Evolutionary conservation across 2,113 vertebrate genomes (phyloP), one percentile per base, ranked within the genome.

Genomic region (Poecilia latipinna): DNA sequence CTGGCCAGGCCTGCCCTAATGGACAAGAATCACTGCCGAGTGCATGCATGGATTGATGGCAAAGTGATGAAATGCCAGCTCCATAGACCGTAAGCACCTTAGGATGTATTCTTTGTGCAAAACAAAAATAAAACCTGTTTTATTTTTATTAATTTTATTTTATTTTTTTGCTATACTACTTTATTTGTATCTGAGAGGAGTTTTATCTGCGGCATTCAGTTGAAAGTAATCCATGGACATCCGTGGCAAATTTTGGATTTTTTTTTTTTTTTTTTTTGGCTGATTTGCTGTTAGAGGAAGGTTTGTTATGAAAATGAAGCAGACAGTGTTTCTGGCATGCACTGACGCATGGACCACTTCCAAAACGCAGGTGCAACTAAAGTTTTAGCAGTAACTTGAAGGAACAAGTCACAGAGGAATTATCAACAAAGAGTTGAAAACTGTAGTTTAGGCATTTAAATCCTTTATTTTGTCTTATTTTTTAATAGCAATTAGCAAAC

Each of bases 301-400:
- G 44, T 66, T 78, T 72, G 80, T 90, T 86, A 82, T 83, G 80
- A 84, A 90, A 89, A 90, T 84, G 82, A 85, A 89, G 91, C 77
- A 74, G 77, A 82, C 74, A 82, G 24, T 4, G 73, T 72, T 82
- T 74, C 87, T 92, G 89, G 91, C 91, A 86, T 82, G 74, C 74
- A 48, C 79, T 80, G 85, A 85, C 81, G 73, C 83, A 85, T 67
- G 65, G 82, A 66, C 85, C 72, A 77, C 66, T 65, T 83, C 66
- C 84, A 90, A 28, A 69, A 80, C 85, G 75, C 57, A 79, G 73
- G 70, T 68, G 72, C 62, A 78, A 77, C 88, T 83, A 86, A 89
- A 86, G 82, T 39, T 57, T 70, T 31, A 32, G n/a, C 35, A 28
- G 63, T 29, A 69, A 39, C 51, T 78, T 77, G 51, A 54, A 70